These are phyloP conservation scores for Leptinotarsa juncta DNA, from an alignment of 2,888 invertebrate genomes.

Conservation along the genomic window DNA sequence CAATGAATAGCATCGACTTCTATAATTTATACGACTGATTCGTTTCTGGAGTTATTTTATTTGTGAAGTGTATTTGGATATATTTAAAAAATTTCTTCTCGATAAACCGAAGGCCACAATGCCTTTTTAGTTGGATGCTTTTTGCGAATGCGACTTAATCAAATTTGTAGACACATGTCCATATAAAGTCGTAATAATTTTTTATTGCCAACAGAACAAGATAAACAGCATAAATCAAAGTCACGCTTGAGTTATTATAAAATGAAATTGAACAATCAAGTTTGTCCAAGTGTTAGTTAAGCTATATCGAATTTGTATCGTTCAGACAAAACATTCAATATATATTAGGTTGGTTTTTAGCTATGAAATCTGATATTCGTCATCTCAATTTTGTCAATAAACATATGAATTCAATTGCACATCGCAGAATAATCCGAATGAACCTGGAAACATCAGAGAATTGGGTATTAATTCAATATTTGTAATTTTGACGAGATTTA, in stretches of 20 bases:
- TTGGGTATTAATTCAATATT: no score
- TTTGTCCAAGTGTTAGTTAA: constrained; percentile 16
- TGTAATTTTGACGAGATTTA: no score
- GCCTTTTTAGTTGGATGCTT: constrained; percentile 19
- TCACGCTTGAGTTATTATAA: constrained; percentile 21
- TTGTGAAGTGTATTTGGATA: background rate
- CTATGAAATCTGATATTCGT: no score
- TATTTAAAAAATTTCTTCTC: constrained; percentile 10
- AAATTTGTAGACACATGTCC: constrained; percentile 26
- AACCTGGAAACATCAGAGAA: no score
- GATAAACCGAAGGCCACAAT: constrained; percentile 10
- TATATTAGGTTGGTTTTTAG: no score
- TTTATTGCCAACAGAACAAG: constrained; percentile 5
- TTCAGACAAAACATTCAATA: background rate
- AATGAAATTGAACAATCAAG: constrained; percentile 19
- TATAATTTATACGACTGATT: background rate
- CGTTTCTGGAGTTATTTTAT: background rate
- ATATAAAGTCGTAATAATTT: constrained; percentile 22
- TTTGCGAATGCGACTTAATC: constrained; percentile 14
- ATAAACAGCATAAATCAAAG: constrained; percentile 27
- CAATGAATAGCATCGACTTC: background rate
- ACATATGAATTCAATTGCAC: no score
- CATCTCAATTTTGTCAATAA: no score
- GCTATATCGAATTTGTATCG: constrained; percentile 2
- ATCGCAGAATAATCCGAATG: no score